Percentiles rank a stretch among this genome's conserved stretches.
Conservation (phyloP, 2,888 invertebrate species). For the Beris morrisii region DNA sequence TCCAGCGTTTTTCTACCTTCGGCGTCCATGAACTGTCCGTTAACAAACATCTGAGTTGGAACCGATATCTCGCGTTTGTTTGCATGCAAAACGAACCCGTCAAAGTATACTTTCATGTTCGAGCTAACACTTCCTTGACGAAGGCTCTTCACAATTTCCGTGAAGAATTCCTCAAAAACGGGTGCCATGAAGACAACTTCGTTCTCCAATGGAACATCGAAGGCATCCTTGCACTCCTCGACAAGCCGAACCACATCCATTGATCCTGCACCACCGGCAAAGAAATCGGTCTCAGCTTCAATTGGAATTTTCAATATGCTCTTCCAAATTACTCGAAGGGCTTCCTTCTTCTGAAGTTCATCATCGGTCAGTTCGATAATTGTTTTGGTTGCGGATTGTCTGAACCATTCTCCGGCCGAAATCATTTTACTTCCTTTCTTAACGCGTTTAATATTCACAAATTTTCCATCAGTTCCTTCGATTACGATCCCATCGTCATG, state of each 20-base stretch:
- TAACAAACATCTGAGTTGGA: conserved; percentile 88
- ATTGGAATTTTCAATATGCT: conserved; percentile 78
- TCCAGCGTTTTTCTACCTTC: conserved; percentile 66
- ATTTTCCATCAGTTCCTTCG: conserved; percentile 76
- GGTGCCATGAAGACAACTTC: conserved; percentile 94
- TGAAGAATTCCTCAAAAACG: conserved; percentile 78
- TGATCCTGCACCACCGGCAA: conserved; percentile 92
- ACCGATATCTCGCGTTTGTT: conserved; percentile 86
- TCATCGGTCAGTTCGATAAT: conserved; percentile 69
- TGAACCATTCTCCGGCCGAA: conserved; percentile 74
- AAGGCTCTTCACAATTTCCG: conserved; percentile 65
- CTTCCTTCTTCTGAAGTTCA: conserved; percentile 70
- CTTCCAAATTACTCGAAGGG: conserved; percentile 74
- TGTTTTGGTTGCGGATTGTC: conserved; percentile 58
- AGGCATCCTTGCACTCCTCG: conserved; percentile 86
- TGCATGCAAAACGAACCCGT: conserved; percentile 72
- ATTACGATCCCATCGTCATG: conserved; percentile 80
- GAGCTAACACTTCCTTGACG: conserved; percentile 65
- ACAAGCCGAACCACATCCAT: conserved; percentile 93
- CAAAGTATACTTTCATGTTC: conserved; percentile 62
- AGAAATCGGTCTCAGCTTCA: conserved; percentile 85
- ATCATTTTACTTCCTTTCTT: conserved; percentile 81
- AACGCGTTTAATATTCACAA: conserved; percentile 74
- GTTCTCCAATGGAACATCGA: conserved; percentile 77
- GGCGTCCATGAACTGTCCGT: conserved; percentile 85